Percentiles rank a stretch among this genome's conserved stretches.
These are phyloP conservation scores for Cottus gobio DNA, from an alignment of 2,113 vertebrate species.

Conservation along the genomic window DNA sequence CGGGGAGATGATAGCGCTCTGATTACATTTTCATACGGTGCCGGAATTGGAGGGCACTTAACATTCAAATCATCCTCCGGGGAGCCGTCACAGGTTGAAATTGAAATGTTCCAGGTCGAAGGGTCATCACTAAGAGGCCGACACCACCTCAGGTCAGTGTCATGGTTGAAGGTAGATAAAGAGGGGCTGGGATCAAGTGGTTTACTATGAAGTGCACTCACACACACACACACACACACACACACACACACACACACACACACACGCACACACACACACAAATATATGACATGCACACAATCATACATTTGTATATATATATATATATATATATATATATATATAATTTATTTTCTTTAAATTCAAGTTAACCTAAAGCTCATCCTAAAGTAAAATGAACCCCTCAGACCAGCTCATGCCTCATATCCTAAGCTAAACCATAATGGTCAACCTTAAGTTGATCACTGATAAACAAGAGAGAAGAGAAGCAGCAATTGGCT, in stretches of 20 bases:
- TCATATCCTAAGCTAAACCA: background rate
- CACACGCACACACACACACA: background rate
- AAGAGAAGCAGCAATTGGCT: too few relatives aligned
- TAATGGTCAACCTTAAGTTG: background rate
- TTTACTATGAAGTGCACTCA: background rate
- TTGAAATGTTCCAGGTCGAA: slow-evolving; percentile 80
- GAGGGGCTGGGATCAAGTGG: slow-evolving; percentile 62
- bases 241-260: background rate
- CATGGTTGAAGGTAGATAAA: slow-evolving; percentile 53
- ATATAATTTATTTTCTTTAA: too few relatives aligned
- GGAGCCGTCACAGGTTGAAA: slow-evolving; percentile 81
- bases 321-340: too few relatives aligned
- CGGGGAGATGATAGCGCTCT: slow-evolving; percentile 86
- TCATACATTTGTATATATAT: too few relatives aligned
- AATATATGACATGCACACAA: too few relatives aligned
- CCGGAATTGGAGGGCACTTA: slow-evolving; percentile 83
- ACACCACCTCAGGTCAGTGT: slow-evolving; percentile 53
- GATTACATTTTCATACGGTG: slow-evolving; percentile 82
- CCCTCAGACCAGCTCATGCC: background rate
- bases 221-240: background rate
- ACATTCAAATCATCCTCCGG: slow-evolving; percentile 86
- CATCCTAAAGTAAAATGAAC: background rate
- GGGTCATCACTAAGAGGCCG: slow-evolving; percentile 81
- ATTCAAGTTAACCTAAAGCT: background rate
- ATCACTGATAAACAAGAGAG: too few relatives aligned